Conservation (phyloP, 2,797 vertebrate species). For the Serranus cabrilla region DNA sequence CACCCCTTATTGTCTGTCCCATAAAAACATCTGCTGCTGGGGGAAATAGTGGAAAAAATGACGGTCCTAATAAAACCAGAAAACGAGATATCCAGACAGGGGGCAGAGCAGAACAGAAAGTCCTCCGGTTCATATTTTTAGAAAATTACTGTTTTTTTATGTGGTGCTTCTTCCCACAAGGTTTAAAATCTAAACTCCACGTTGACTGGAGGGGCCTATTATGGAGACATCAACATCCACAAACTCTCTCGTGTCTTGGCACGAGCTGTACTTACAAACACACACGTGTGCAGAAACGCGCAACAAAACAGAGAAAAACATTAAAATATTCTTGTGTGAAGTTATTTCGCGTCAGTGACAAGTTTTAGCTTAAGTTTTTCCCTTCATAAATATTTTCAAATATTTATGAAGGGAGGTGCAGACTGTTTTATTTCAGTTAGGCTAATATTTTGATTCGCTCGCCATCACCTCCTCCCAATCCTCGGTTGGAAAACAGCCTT, state of each 20-base stretch:
- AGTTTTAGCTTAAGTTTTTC: not conserved
- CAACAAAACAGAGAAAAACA: not conserved
- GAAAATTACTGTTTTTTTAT: constrained; percentile 31
- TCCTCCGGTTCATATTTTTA: not conserved
- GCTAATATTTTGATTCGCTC: not conserved
- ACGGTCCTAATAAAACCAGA: constrained; percentile 24
- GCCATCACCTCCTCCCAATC: constrained; percentile 5
- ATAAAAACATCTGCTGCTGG: constrained; percentile 51
- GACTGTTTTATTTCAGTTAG: not conserved
- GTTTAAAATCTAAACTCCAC: constrained; percentile 44
- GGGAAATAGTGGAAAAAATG: constrained; percentile 14
- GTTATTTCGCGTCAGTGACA: not conserved
- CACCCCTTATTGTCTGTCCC: constrained; percentile 42
- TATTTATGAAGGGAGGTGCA: not conserved
- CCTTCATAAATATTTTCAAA: too few species aligned
- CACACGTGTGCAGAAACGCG: not conserved
- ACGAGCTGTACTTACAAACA: constrained; percentile 19
- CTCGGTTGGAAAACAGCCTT: constrained; percentile 38
- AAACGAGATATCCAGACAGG: not conserved
- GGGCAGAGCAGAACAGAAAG: not conserved
- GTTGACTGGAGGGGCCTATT: constrained; percentile 31
- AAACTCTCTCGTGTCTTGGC: constrained; percentile 28
- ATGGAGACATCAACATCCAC: constrained; percentile 21
- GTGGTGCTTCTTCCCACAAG: constrained; percentile 41
- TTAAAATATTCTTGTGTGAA: not conserved